Evolutionary conservation across 2,888 invertebrate species (phyloP), one percentile per base, ranked within the genome.

Genomic region (Lypha dubia): DNA sequence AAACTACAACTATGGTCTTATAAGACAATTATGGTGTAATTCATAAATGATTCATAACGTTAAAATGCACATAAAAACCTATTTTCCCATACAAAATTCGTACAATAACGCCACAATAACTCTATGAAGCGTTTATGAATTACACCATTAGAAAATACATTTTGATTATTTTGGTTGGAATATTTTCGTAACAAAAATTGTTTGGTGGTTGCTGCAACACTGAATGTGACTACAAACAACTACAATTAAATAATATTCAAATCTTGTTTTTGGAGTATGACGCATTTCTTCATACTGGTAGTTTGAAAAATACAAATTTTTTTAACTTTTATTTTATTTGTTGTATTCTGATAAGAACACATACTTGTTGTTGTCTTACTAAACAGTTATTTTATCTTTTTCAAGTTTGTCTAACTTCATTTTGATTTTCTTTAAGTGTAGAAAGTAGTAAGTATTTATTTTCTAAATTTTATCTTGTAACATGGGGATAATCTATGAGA

Each of bases 251-350:
- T 58, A 49, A 17, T 51, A 20, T 62, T 20, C 38, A 67, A 67
- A 65, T 41, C 63, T 58, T 65, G 56, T 74, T 71, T 75, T 71
- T 28, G 41, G 35, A 53, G 24, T 74, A 74, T 79, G 74, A 83
- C 79, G 74, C 83, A 83, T 83, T 79, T 71, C 53, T 79, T 71
- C 53, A 8, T 32, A 75, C 5, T 11, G 15, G 15, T 63, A 22
- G 17, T 58, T 46, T 53, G 11, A 5, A 38, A 49, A 22, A 63
- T 35, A 58, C 32, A 7, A 3, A n/a, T n/a, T 3, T 2, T 15
- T 67, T n/a, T 44, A 22, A 46, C 22, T 49, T 58, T 67, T 49
- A 13, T 74, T 51, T 51, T 41, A 44, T 44, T 28, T 58, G 28
- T 58, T 70, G n/a, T n/a, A 2, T 56, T 56, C 20, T 70, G n/a